Conservation (phyloP, 2,113 vertebrate genomes). For the Cochlearius cochlearius region DNA sequence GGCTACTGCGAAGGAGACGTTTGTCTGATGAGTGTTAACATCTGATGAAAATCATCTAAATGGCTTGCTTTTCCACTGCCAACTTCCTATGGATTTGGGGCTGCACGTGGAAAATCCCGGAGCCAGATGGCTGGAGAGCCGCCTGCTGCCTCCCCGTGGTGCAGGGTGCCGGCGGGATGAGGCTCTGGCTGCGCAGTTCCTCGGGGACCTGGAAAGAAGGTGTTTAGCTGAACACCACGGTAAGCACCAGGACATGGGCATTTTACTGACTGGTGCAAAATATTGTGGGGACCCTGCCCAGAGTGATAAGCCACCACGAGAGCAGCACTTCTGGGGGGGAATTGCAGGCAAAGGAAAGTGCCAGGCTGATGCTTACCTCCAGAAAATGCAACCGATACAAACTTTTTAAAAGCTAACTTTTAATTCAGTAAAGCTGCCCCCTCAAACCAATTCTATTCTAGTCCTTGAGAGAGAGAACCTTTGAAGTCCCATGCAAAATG, state of each 20-base stretch:
- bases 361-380: background rate
- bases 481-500: background rate
- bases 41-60: accelerated
- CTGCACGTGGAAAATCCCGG: accelerated
- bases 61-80: background rate
- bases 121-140: background rate
- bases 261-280: background rate
- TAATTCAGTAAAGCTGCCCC: background rate
- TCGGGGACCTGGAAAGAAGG: background rate
- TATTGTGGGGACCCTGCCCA: background rate
- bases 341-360: background rate
- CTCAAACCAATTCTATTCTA: slow-evolving; percentile 4
- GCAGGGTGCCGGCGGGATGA: accelerated
- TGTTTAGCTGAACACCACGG: accelerated
- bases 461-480: slow-evolving; percentile 13
- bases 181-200: background rate
- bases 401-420: background rate
- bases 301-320: background rate
- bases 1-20: accelerated
- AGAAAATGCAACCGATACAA: background rate
- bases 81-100: background rate
- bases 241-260: accelerated
- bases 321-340: accelerated
- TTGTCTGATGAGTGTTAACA: background rate
- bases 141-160: accelerated